phyloP scores from a whole-genome alignment of 2,113 vertebrate species.

The Poicephalus meyeri region DNA sequence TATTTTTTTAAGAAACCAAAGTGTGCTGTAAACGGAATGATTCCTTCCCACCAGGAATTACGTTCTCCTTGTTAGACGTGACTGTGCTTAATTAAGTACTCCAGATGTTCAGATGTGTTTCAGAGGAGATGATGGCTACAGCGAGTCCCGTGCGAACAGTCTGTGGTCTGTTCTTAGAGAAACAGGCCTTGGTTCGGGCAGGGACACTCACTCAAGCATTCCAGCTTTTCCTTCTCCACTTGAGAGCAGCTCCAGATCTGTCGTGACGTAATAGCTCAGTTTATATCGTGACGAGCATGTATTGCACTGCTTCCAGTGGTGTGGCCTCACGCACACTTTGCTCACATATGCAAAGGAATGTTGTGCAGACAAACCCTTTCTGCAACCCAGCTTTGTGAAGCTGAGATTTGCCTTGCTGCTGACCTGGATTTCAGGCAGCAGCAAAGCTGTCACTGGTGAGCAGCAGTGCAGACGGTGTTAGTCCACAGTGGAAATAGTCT shows the following conservation, averaged over 20 bases:
- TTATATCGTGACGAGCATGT: not conserved
- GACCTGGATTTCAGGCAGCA: not conserved
- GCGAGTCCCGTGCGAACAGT: not conserved
- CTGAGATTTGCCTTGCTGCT: constrained; percentile 32
- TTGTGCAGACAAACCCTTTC: not conserved
- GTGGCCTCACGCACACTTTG: not conserved
- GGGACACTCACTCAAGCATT: not conserved
- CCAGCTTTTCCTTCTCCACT: not conserved
- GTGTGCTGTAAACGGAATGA: constrained; percentile 41
- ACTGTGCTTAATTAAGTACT: not conserved
- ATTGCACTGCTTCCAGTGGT: not conserved
- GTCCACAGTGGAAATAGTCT: not conserved
- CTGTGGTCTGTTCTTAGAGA: not conserved
- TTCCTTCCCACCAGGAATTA: not conserved
- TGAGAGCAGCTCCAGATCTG: not conserved
- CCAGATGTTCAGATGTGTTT: not conserved
- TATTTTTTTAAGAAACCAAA: constrained; percentile 46
- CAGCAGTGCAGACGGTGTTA: not conserved
- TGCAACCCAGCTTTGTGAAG: not conserved
- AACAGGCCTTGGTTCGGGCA: not conserved
- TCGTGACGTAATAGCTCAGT: not conserved
- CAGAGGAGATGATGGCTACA: not conserved
- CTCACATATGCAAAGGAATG: constrained; percentile 19
- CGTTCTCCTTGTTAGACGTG: not conserved
- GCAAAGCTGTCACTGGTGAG: accelerated